Conservation (phyloP, 2,888 invertebrate species). For the Ernsta delagoae region DNA sequence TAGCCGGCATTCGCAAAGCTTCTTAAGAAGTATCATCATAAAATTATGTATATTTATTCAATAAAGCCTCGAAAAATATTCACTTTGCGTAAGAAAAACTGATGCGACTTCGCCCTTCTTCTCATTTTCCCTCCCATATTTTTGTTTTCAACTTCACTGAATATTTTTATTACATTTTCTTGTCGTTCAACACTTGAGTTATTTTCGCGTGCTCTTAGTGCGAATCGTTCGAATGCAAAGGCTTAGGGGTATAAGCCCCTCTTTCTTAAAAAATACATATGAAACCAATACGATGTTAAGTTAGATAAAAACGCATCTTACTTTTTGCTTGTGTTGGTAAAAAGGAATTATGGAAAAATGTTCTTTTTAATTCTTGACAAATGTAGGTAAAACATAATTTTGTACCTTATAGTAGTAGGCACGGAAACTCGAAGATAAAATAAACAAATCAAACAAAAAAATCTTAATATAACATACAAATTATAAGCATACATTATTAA, state of each 20-base stretch:
- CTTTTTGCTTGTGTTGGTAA: neutral
- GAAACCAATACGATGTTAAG: slow-evolving; percentile 15
- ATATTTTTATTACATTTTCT: slow-evolving; percentile 69
- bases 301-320: neutral
- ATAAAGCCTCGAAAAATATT: slow-evolving; percentile 75
- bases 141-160: slow-evolving; percentile 77
- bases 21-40: slow-evolving; percentile 62
- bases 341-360: neutral
- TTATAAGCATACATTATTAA: no score
- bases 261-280: slow-evolving; percentile 26
- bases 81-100: slow-evolving; percentile 67
- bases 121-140: slow-evolving; percentile 74
- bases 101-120: slow-evolving; percentile 64
- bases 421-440: no score
- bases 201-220: slow-evolving; percentile 26
- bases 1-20: slow-evolving; percentile 56
- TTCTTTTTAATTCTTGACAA: neutral
- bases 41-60: slow-evolving; percentile 79
- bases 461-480: no score
- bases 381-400: no score
- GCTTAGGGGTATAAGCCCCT: slow-evolving; percentile 7
- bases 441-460: no score
- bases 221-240: slow-evolving; percentile 20
- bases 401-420: no score
- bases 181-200: slow-evolving; percentile 37